Conservation (phyloP, 2,113 vertebrate genomes). For the Sakesphorus luctuosus region DNA sequence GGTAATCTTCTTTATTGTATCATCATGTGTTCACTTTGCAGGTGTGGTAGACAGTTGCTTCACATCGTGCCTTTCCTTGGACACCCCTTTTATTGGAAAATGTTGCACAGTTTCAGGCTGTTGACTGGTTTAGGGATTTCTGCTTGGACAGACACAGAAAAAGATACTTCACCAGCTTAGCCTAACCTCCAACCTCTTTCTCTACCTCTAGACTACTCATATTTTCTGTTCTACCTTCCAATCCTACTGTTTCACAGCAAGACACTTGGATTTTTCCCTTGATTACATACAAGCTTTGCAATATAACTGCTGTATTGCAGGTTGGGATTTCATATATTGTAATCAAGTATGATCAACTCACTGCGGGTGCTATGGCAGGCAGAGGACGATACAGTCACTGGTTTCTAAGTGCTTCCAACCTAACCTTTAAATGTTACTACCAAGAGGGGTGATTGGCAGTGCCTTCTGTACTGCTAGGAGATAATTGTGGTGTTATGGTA, state of each 20-base stretch:
- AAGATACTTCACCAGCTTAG: neutral
- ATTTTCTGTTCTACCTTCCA: slow-evolving; percentile 33
- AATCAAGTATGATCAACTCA: slow-evolving; percentile 65
- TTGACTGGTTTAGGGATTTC: neutral
- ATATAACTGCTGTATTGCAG: slow-evolving; percentile 21
- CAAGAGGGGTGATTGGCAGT: slow-evolving; percentile 32
- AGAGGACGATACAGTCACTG: neutral
- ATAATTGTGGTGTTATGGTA: slow-evolving; percentile 34
- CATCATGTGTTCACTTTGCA: neutral
- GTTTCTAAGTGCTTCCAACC: neutral
- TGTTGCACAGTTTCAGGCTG: neutral
- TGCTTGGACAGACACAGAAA: neutral
- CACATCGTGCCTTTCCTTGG: neutral
- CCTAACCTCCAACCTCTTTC: neutral
- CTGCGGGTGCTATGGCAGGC: slow-evolving; percentile 27
- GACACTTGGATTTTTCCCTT: slow-evolving; percentile 5
- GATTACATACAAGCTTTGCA: slow-evolving; percentile 42
- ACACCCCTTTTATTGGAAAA: neutral
- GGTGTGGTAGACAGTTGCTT: neutral
- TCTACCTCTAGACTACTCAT: neutral
- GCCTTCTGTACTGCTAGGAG: neutral
- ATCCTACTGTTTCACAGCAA: slow-evolving; percentile 29
- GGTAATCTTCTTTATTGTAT: neutral
- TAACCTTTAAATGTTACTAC: neutral
- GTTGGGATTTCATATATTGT: slow-evolving; percentile 41